Percentiles rank a stretch among this genome's conserved stretches.
These are phyloP conservation scores for Peribatodes rhomboidaria DNA, from an alignment of 2,888 invertebrate genomes.

Conservation along the genomic window DNA sequence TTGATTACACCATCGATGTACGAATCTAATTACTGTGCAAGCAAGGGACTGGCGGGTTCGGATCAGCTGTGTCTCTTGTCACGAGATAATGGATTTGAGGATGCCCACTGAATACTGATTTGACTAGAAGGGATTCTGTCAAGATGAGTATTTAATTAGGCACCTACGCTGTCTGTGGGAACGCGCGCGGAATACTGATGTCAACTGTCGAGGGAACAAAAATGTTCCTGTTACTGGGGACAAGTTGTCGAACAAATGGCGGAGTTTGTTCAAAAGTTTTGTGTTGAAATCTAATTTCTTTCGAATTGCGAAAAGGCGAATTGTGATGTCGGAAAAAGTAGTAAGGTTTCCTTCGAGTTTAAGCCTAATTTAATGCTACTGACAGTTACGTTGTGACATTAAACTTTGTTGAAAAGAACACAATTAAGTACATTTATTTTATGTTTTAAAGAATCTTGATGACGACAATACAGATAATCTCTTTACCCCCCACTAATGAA, in stretches of 20 bases:
- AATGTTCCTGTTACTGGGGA: conserved; percentile 22
- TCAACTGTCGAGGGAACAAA: conserved; percentile 17
- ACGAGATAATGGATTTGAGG: conserved; percentile 69
- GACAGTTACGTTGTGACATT: neutral
- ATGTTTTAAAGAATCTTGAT: too few species aligned
- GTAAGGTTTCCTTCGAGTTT: conserved; percentile 8
- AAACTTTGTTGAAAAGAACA: neutral
- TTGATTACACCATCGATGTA: conserved; percentile 78
- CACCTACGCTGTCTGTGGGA: conserved; percentile 45
- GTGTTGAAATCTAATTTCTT: conserved; percentile 25
- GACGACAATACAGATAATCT: too few species aligned
- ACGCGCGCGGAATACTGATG: conserved; percentile 44
- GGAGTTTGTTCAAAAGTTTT: conserved; percentile 20
- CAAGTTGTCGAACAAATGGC: conserved; percentile 25
- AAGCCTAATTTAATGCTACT: neutral
- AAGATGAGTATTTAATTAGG: conserved; percentile 57
- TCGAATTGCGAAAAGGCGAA: conserved; percentile 14
- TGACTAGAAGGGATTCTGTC: conserved; percentile 57
- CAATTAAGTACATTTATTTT: neutral
- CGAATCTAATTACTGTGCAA: conserved; percentile 76
- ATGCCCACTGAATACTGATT: conserved; percentile 63
- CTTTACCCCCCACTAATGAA: too few species aligned
- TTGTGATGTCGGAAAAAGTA: conserved; percentile 15
- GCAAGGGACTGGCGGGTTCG: conserved; percentile 52
- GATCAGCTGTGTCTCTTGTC: conserved; percentile 71